phyloP scores from a whole-genome alignment of 2,888 invertebrate species.

The Heliconius erato region DNA sequence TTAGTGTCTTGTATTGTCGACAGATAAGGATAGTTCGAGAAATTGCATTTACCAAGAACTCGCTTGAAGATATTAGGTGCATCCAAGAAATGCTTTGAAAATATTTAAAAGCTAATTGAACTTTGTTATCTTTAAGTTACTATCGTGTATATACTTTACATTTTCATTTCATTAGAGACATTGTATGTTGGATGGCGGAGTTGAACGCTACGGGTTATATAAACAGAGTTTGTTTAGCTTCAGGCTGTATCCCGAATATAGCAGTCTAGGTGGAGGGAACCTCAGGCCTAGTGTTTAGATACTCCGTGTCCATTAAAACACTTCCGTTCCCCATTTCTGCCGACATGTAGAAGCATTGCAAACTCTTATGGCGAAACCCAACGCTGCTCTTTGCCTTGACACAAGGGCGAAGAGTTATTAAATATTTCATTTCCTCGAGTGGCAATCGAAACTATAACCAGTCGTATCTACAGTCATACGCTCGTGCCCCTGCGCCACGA shows the following conservation, averaged over 20 bases:
- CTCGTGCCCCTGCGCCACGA: too few species aligned
- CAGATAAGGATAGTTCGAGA: conserved; percentile 4
- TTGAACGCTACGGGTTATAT: not conserved
- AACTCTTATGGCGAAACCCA: not conserved
- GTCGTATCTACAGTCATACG: too few species aligned
- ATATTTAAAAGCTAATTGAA: not conserved
- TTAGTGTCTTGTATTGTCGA: conserved; percentile 1
- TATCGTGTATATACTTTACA: not conserved
- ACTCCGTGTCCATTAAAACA: not conserved
- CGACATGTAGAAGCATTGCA: too few species aligned
- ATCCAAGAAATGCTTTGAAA: not conserved
- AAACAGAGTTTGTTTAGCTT: not conserved
- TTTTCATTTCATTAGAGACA: not conserved
- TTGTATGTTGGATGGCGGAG: not conserved
- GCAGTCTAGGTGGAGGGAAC: not conserved
- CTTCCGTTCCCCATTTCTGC: too few species aligned
- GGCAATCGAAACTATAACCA: too few species aligned
- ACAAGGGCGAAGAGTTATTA: not conserved
- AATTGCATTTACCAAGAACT: conserved; percentile 29
- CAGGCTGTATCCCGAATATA: not conserved
- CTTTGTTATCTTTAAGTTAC: conserved; percentile 5
- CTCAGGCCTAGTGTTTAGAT: not conserved
- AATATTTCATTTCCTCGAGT: too few species aligned
- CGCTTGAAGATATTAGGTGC: not conserved
- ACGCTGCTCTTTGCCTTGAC: not conserved